Evolutionary conservation across 2,797 vertebrate species (phyloP), one percentile per base, ranked within the genome.

Genomic region (Sebastes nivosus): DNA sequence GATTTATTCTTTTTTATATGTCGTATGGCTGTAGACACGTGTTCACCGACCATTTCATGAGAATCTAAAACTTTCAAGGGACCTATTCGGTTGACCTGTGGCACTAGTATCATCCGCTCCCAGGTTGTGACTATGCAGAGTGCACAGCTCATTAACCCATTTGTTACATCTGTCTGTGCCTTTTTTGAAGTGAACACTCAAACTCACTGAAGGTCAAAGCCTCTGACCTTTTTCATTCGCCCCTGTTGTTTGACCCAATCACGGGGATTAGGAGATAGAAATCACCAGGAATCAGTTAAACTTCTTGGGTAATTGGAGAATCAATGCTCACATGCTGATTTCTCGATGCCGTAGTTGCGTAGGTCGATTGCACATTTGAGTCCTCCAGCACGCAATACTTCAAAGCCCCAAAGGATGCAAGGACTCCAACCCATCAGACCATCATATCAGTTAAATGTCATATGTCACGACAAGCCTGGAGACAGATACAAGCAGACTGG

Each of bases 371-470:
- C 61, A 36, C 75, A 60, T 75, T 77, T 58, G 27, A 69, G 20
- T 74, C 61, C 58, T 65, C 16, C 6, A 38, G 76, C 82, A 73
- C 46, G n/a, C 38, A n/a, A 69, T 4, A 78, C 59, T 34, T 6
- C 38, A 58, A 22, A 77, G 32, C 63, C 72, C 70, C n/a, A 9
- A 77, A 83, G 63, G 81, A 69, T 25, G 18, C 52, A 2, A 42
- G 63, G 61, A 70, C 25, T 69, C 77, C 27, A 65, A 38, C 27
- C 67, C 69, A 52, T 68, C 76, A 79, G 42, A 4, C 65, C 71
- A 81, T 92, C 86, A 60, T 80, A 75, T 81, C 82, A 79, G 83
- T 81, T 88, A 79, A 92, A 90, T 84, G 86, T 86, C 86, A 88
- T 50, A 63, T 85, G 88, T 90, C 88, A 81, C 67, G 82, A 78